phyloP scores from a whole-genome alignment of 1,140 invertebrate species.

The Cecropterus lyciades region DNA sequence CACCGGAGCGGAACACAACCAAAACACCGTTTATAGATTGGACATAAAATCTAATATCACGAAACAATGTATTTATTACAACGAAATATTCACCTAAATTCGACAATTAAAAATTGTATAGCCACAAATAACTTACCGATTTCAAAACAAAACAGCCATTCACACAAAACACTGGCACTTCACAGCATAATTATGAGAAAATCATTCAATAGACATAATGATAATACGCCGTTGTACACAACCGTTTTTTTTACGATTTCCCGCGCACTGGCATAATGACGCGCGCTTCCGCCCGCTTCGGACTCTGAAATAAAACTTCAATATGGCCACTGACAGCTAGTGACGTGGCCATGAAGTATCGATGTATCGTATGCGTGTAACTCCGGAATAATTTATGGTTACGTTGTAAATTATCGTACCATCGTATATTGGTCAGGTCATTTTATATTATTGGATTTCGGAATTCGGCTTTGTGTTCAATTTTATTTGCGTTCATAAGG shows the following conservation, averaged over 20 bases:
- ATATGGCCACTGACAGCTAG: constrained; percentile 14
- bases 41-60: no score
- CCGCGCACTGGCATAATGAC: constrained; percentile 10
- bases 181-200: constrained; percentile 12
- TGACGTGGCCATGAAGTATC: constrained; percentile 11
- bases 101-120: not conserved
- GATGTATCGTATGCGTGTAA: constrained; percentile 5
- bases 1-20: no score
- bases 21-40: no score
- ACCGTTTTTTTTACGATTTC: constrained; percentile 11
- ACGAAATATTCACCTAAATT: no score
- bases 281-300: constrained; percentile 13
- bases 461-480: not conserved
- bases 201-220: constrained; percentile 1
- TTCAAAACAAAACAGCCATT: constrained; percentile 8
- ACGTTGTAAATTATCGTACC: not conserved
- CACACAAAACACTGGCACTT: constrained; percentile 14
- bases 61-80: no score
- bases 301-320: constrained; percentile 18
- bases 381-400: constrained; percentile 2
- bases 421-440: not conserved
- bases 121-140: not conserved
- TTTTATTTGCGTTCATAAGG: no score
- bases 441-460: not conserved
- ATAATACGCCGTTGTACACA: not conserved